A percentile compares a stretch with the other conserved stretches of the same genome.
phyloP scores from a whole-genome alignment of 2,113 vertebrate genomes.

The Narcine bancroftii region DNA sequence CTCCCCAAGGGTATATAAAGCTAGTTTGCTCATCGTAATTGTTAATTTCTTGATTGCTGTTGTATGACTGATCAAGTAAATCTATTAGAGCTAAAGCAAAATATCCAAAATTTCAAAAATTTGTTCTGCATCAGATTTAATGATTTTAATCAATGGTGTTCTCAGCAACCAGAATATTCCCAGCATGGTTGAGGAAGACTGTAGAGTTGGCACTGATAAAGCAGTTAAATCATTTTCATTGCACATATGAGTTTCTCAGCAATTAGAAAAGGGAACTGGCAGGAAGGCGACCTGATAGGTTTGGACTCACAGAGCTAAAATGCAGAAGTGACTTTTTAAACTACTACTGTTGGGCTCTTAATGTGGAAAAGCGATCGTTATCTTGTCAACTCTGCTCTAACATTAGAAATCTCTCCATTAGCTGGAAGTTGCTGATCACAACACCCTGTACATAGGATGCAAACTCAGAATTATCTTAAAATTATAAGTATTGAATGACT shows the following conservation, averaged over 20 bases:
- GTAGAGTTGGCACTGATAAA: background rate
- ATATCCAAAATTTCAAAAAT: background rate
- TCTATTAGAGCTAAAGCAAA: too few species aligned
- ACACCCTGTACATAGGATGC: background rate
- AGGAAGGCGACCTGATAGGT: slow-evolving; percentile 1
- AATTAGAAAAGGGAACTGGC: slow-evolving; percentile 9
- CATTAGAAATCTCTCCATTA: slow-evolving; percentile 15
- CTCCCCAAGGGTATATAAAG: too few species aligned
- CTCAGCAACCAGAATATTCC: background rate
- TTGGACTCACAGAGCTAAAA: background rate
- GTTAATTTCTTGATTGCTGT: background rate
- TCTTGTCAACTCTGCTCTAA: slow-evolving; percentile 28
- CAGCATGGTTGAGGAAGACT: background rate
- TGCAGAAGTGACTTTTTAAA: slow-evolving; percentile 15
- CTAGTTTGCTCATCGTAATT: too few species aligned
- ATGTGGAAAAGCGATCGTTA: slow-evolving; percentile 13
- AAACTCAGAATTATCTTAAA: background rate
- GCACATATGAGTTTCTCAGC: background rate
- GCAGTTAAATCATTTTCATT: background rate
- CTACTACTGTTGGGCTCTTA: background rate
- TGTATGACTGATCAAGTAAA: background rate
- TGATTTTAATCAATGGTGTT: background rate
- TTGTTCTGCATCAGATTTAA: background rate
- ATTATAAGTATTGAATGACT: slow-evolving; percentile 8
- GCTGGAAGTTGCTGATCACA: slow-evolving; percentile 5